Percentiles rank a stretch among this genome's conserved stretches.
Conservation (phyloP, 2,888 invertebrate species). For the Lissonota sp. region DNA sequence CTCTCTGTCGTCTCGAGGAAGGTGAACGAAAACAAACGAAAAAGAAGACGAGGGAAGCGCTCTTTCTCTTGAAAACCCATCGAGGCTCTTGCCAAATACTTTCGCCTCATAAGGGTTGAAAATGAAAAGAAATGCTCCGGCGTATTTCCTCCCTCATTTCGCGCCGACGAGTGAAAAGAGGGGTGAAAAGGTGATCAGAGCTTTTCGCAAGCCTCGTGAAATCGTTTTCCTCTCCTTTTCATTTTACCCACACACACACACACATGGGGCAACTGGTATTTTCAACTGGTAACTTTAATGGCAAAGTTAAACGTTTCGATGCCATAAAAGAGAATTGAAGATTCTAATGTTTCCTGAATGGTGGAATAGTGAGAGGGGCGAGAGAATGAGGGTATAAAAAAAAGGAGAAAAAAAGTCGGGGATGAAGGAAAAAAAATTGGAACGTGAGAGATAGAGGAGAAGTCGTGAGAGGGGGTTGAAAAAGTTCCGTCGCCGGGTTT, state of each 20-base stretch:
- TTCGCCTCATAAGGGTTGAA: too few species aligned
- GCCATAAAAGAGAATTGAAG: constrained; percentile 68
- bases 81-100: too few species aligned
- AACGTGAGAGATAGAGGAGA: constrained; percentile 27
- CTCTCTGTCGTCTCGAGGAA: neutral
- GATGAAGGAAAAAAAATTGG: neutral
- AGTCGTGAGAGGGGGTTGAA: neutral
- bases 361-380: constrained; percentile 33
- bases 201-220: constrained; percentile 64
- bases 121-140: neutral
- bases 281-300: constrained; percentile 55
- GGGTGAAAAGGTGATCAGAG: constrained; percentile 37
- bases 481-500: constrained; percentile 12
- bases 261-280: constrained; percentile 2
- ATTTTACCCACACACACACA: constrained; percentile 3
- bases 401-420: constrained; percentile 6
- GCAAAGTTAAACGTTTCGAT: constrained; percentile 70
- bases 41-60: neutral
- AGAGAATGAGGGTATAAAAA: constrained; percentile 9
- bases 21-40: neutral
- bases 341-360: constrained; percentile 64
- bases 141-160: constrained; percentile 33
- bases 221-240: constrained; percentile 66
- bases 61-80: too few species aligned
- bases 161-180: neutral